Evolutionary conservation across 2,888 invertebrate genomes (phyloP).

Genomic region (Deroplatys truncata): DNA sequence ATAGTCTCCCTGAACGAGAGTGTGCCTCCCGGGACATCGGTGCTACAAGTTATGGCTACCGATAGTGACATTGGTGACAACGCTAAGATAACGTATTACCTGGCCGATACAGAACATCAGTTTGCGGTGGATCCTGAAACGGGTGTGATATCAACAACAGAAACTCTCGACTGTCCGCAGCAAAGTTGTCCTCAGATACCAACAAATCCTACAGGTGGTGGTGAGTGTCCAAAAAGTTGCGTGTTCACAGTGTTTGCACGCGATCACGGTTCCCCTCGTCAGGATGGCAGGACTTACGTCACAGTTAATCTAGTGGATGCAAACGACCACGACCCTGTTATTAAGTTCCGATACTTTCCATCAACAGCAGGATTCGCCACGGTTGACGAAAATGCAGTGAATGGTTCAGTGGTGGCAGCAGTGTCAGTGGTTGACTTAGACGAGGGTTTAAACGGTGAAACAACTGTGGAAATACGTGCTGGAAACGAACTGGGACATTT

Average conservation of each 20-base stretch:
- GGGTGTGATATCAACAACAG: constrained; percentile 81
- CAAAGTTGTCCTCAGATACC: constrained; percentile 63
- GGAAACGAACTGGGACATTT: constrained; percentile 92
- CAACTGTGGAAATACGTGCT: constrained; percentile 74
- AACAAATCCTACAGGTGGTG: constrained; percentile 40
- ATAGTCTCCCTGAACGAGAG: constrained; percentile 90
- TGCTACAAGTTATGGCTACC: constrained; percentile 87
- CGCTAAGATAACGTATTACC: constrained; percentile 84
- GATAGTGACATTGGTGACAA: constrained; percentile 93
- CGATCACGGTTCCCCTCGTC: constrained; percentile 87
- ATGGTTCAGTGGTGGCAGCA: constrained; percentile 88
- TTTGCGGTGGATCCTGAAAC: constrained; percentile 90
- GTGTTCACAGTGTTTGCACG: constrained; percentile 91
- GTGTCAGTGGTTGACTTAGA: constrained; percentile 90
- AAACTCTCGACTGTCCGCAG: constrained; percentile 68
- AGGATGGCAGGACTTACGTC: constrained; percentile 89
- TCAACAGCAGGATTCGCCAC: constrained; percentile 82
- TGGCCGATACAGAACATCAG: constrained; percentile 79
- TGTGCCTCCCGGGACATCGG: constrained; percentile 82
- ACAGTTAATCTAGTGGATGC: constrained; percentile 89
- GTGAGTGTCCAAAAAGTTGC: constrained; percentile 81
- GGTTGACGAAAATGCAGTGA: constrained; percentile 90
- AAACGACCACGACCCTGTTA: constrained; percentile 90
- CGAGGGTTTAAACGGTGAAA: constrained; percentile 87
- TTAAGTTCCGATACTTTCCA: constrained; percentile 80